Percentiles rank a stretch among this genome's conserved stretches.
Evolutionary conservation across 2,113 vertebrate genomes (phyloP).

Genomic region (Erpornis zantholeuca): DNA sequence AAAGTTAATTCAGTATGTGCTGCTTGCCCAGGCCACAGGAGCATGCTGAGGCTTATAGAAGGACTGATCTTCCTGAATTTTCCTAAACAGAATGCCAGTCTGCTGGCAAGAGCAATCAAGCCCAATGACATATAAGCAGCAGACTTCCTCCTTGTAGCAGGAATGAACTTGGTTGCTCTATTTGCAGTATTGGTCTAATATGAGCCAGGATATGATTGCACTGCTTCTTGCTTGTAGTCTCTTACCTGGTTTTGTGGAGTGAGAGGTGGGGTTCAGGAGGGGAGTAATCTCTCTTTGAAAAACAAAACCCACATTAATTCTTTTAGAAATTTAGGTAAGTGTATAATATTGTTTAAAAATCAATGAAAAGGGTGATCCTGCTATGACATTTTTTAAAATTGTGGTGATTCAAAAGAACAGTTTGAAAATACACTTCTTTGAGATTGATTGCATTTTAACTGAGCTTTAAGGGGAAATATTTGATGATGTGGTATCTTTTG

Average conservation of each 20-base stretch:
- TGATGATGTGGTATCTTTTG: not conserved
- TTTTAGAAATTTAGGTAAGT: not conserved
- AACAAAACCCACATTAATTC: not conserved
- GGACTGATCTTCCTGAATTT: not conserved
- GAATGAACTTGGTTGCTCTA: not conserved
- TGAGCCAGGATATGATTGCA: rapidly evolving
- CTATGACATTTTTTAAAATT: not conserved
- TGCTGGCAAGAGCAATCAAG: not conserved
- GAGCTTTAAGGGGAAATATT: not conserved
- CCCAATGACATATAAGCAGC: rapidly evolving
- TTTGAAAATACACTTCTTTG: not conserved
- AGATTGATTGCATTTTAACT: not conserved
- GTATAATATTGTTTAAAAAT: not conserved
- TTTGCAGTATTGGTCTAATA: not conserved
- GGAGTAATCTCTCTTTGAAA: too few species aligned
- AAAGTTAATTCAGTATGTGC: not conserved
- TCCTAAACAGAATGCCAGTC: not conserved
- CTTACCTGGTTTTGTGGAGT: not conserved
- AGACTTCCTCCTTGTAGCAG: not conserved
- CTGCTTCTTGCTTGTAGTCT: not conserved
- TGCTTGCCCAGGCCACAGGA: not conserved
- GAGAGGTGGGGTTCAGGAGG: not conserved
- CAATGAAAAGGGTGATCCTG: not conserved
- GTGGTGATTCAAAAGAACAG: not conserved
- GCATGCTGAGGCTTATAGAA: not conserved